Percentiles rank a stretch among this genome's conserved stretches.
These are phyloP conservation scores for Myripristis murdjan DNA, from an alignment of 2,797 vertebrate genomes.

Conservation along the genomic window DNA sequence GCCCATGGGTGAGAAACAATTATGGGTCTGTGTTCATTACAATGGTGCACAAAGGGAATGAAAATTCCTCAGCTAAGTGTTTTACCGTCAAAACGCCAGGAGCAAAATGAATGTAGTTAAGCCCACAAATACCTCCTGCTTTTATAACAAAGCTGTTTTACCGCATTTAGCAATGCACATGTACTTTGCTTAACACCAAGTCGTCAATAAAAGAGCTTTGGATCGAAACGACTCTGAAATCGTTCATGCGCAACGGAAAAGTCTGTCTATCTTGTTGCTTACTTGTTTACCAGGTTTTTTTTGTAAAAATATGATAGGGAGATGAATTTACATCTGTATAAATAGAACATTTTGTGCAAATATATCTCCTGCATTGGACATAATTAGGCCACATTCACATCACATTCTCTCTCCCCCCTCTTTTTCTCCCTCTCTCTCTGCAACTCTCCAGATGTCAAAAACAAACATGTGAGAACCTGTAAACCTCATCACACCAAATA, in stretches of 20 bases:
- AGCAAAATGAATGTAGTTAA: conserved; percentile 82
- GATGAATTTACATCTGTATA: conserved; percentile 25
- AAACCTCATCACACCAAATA: too few relatives aligned
- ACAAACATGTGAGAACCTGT: too few relatives aligned
- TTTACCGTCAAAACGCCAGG: conserved; percentile 79
- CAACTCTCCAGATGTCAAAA: too few relatives aligned
- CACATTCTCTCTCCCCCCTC: neutral
- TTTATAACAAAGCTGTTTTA: conserved; percentile 77
- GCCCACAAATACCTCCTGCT: conserved; percentile 77
- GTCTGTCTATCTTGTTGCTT: conserved; percentile 32
- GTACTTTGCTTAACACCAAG: conserved; percentile 58
- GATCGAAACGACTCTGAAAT: conserved; percentile 36
- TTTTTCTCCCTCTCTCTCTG: neutral
- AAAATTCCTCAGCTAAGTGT: conserved; percentile 82
- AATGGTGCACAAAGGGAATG: conserved; percentile 79
- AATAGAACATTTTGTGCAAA: conserved; percentile 32
- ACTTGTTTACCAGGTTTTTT: conserved; percentile 49
- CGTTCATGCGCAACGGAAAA: conserved; percentile 35
- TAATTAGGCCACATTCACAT: conserved; percentile 3
- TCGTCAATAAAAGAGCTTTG: conserved; percentile 42
- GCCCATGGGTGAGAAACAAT: conserved; percentile 84
- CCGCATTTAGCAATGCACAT: conserved; percentile 63
- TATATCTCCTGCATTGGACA: conserved; percentile 24
- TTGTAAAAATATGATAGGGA: conserved; percentile 36
- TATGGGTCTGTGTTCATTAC: conserved; percentile 82